Conservation (phyloP, 2,797 vertebrate species). For the Megaceryle alcyon region DNA sequence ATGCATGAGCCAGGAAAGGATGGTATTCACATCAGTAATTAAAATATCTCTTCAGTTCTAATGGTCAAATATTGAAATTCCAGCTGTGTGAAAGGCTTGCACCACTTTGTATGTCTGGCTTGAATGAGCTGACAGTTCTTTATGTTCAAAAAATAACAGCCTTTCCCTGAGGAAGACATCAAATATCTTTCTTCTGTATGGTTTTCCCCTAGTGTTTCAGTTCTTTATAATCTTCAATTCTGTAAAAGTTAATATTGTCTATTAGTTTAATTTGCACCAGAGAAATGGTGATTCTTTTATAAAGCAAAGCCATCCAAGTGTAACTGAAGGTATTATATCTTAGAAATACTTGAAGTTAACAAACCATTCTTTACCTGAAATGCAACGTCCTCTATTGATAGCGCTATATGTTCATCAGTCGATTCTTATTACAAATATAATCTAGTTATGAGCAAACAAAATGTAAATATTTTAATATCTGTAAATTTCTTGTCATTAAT, state of each 20-base stretch:
- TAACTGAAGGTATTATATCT: not conserved
- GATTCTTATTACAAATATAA: not conserved
- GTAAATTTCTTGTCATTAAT: not conserved
- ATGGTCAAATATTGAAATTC: not conserved
- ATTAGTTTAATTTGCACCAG: not conserved
- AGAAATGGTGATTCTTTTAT: not conserved
- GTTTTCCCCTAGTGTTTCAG: not conserved
- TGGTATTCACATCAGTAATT: not conserved
- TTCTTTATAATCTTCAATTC: not conserved
- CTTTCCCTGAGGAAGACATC: conserved; percentile 8
- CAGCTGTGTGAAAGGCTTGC: not conserved
- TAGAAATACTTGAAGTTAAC: not conserved
- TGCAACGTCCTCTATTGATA: not conserved
- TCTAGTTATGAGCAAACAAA: not conserved
- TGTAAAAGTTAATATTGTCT: not conserved
- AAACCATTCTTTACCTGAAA: not conserved
- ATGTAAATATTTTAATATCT: not conserved
- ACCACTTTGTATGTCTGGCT: not conserved
- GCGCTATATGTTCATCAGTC: not conserved
- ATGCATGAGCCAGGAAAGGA: not conserved
- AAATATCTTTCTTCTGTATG: not conserved
- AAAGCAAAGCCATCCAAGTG: not conserved
- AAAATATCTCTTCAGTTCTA: not conserved
- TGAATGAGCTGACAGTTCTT: not conserved
- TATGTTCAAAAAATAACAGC: not conserved